A percentile compares a stretch with the other conserved stretches of the same genome.
phyloP scores from a whole-genome alignment of 92 coral and sea anemone genomes.

The Montipora capitata region DNA sequence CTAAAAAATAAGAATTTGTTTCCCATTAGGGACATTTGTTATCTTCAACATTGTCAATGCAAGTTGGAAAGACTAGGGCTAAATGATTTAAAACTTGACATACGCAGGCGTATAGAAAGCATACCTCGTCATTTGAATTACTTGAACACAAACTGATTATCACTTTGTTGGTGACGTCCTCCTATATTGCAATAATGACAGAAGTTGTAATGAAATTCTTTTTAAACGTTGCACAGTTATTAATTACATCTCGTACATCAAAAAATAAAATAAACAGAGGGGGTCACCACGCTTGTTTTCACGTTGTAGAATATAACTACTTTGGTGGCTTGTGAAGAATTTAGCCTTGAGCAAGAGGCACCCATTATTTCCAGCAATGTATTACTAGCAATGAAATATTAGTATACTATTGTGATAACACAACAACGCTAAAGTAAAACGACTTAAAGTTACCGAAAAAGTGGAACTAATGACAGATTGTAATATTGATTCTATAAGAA shows the following conservation, averaged over 20 bases:
- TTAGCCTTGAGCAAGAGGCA: slow-evolving; percentile 27
- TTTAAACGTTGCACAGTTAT: slow-evolving; percentile 20
- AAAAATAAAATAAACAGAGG: slow-evolving; percentile 11
- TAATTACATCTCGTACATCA: slow-evolving; percentile 29
- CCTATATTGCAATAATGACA: slow-evolving; percentile 23
- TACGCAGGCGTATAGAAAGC: slow-evolving; percentile 15
- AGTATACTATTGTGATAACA: slow-evolving; percentile 2
- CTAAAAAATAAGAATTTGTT: slow-evolving; percentile 17
- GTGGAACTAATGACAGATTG: not conserved
- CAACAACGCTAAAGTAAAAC: slow-evolving; percentile 1
- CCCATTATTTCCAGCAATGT: slow-evolving; percentile 21
- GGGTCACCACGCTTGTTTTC: slow-evolving; percentile 10
- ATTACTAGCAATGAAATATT: slow-evolving; percentile 5
- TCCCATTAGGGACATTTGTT: slow-evolving; percentile 12
- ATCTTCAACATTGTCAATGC: slow-evolving; percentile 24
- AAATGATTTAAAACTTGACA: not conserved
- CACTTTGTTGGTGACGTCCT: slow-evolving; percentile 11
- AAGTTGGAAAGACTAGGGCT: slow-evolving; percentile 18
- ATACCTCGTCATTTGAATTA: slow-evolving; percentile 22
- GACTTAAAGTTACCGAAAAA: not conserved
- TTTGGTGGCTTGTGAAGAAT: slow-evolving; percentile 15
- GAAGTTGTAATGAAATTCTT: slow-evolving; percentile 10
- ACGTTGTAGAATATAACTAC: slow-evolving; percentile 16
- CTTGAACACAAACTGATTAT: slow-evolving; percentile 18
- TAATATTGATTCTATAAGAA: slow-evolving; percentile 1